Percentiles rank a stretch among this genome's conserved stretches.
phyloP scores from a whole-genome alignment of 2,888 invertebrate genomes.

The Thymelicus sylvestris region DNA sequence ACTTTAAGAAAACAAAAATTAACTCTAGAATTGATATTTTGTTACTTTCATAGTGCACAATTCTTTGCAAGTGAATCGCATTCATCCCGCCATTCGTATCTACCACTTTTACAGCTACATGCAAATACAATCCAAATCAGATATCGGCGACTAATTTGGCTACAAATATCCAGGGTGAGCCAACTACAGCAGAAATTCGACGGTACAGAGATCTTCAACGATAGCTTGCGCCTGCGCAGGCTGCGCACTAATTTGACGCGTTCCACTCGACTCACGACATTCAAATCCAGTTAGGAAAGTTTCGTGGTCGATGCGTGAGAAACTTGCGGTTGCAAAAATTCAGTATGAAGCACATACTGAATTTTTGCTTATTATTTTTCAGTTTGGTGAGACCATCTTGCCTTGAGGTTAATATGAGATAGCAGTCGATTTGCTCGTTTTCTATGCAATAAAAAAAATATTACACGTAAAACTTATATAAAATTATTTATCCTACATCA shows the following conservation, averaged over 20 bases:
- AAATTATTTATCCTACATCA: too few relatives aligned
- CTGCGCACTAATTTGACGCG: constrained; percentile 14
- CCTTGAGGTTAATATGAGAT: too few relatives aligned
- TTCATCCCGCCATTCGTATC: not conserved
- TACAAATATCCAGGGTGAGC: constrained; percentile 2
- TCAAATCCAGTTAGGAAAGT: constrained; percentile 12
- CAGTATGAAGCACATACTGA: too few relatives aligned
- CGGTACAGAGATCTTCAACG: not conserved
- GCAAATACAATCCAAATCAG: not conserved
- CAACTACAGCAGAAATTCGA: constrained; percentile 3
- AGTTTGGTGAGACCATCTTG: too few relatives aligned
- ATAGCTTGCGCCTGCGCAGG: not conserved
- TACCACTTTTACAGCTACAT: not conserved
- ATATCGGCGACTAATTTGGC: constrained; percentile 4
- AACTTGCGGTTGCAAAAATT: not conserved
- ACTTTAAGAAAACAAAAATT: too few relatives aligned
- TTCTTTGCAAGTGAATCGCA: too few relatives aligned
- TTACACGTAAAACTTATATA: too few relatives aligned
- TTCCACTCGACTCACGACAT: constrained; percentile 5
- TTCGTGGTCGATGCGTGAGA: constrained; percentile 3
- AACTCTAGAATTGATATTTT: too few relatives aligned
- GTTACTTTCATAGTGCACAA: too few relatives aligned
- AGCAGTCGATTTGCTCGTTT: too few relatives aligned
- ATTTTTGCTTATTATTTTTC: too few relatives aligned
- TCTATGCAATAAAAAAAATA: too few relatives aligned